These are phyloP conservation scores for Plectropomus leopardus DNA, from an alignment of 2,113 vertebrate genomes.

Conservation along the genomic window DNA sequence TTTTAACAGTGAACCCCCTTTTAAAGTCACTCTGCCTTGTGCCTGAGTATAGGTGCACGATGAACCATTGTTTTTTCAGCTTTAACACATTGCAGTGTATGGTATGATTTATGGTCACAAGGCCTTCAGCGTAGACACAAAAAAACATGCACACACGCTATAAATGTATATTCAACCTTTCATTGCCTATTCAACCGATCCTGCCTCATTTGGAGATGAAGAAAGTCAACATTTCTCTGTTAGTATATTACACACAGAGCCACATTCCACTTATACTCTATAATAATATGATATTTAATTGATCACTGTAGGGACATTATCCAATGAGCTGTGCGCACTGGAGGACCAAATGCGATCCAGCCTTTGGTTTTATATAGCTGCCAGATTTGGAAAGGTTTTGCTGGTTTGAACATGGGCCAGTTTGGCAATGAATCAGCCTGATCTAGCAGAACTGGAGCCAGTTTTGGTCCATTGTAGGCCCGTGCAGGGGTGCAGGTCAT, in stretches of 20 bases:
- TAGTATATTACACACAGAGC: background rate
- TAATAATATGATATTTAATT: slow-evolving; percentile 21
- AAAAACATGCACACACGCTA: slow-evolving; percentile 15
- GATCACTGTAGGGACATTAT: slow-evolving; percentile 10
- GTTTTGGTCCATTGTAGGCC: background rate
- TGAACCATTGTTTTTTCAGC: slow-evolving; percentile 72
- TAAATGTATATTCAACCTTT: slow-evolving; percentile 45
- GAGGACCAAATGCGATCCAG: slow-evolving; percentile 24
- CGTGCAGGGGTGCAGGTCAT: slow-evolving; percentile 26
- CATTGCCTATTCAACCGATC: slow-evolving; percentile 17
- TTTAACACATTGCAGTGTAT: slow-evolving; percentile 63
- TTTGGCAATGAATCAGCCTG: background rate
- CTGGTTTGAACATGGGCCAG: background rate
- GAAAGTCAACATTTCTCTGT: slow-evolving; percentile 19
- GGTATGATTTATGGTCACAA: slow-evolving; percentile 61
- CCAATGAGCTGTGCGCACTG: background rate
- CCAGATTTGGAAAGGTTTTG: slow-evolving; percentile 24
- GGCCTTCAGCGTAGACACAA: slow-evolving; percentile 45
- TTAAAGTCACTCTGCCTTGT: slow-evolving; percentile 26
- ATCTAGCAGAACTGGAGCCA: background rate
- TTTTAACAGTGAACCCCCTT: slow-evolving; percentile 32
- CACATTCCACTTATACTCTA: slow-evolving; percentile 1
- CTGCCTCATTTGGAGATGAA: slow-evolving; percentile 25
- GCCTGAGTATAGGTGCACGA: slow-evolving; percentile 50
- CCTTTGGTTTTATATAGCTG: slow-evolving; percentile 27